Evolutionary conservation across 2,888 invertebrate species (phyloP).

Genomic region (Tinea trinotella): DNA sequence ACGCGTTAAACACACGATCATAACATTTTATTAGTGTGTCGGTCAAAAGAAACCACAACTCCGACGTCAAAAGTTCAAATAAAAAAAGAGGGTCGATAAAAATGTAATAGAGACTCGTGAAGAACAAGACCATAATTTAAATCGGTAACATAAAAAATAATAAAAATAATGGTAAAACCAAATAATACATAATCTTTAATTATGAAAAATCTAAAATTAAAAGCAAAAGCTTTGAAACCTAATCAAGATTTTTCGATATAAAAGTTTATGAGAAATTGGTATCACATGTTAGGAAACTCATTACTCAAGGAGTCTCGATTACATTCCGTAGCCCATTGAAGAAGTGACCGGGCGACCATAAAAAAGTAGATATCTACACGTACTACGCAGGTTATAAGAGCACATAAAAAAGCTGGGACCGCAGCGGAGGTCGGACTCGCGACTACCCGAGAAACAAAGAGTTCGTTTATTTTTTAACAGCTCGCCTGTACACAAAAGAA

Average conservation of each 20-base stretch:
- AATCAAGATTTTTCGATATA: no score
- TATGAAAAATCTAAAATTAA: no score
- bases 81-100: conserved; percentile 34
- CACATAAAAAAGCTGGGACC: conserved; percentile 69
- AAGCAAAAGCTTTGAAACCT: no score
- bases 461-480: conserved; percentile 73
- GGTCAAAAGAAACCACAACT: conserved; percentile 68
- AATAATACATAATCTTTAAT: no score
- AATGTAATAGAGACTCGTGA: not conserved
- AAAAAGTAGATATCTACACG: conserved; percentile 72
- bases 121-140: not conserved
- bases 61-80: conserved; percentile 65
- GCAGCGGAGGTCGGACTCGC: conserved; percentile 70
- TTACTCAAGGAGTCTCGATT: conserved; percentile 45
- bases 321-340: conserved; percentile 71
- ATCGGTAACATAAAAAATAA: no score
- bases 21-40: conserved; percentile 71
- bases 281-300: not conserved
- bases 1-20: conserved; percentile 71
- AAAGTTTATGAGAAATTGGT: no score
- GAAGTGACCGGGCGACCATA: conserved; percentile 69
- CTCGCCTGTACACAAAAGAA: conserved; percentile 69
- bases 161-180: no score
- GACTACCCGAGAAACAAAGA: conserved; percentile 73
- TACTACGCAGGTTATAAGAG: conserved; percentile 71